Evolutionary conservation across 2,113 vertebrate genomes (phyloP).

Genomic region (Oreochromis spilurus): DNA sequence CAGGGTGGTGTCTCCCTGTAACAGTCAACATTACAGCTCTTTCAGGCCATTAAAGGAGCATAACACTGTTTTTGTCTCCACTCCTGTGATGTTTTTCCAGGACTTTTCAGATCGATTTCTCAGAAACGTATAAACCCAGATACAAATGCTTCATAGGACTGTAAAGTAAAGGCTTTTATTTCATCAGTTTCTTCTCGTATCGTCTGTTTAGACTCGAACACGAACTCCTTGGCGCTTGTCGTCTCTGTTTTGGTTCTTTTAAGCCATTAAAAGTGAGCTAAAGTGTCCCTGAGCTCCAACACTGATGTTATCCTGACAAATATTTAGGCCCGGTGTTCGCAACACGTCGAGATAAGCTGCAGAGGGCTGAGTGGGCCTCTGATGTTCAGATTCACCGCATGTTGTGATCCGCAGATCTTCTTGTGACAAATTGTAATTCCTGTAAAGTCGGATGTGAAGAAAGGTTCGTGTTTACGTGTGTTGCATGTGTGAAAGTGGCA

Average conservation of each 20-base stretch:
- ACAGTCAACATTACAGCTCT: background rate
- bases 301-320: background rate
- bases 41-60: background rate
- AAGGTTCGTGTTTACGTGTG: rapidly evolving
- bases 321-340: background rate
- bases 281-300: background rate
- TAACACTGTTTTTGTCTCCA: background rate
- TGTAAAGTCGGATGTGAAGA: background rate
- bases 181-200: background rate
- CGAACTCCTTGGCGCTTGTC: background rate
- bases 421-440: background rate
- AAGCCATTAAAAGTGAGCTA: background rate
- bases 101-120: background rate
- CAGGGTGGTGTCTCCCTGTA: background rate
- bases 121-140: background rate
- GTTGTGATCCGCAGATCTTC: background rate
- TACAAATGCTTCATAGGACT: background rate
- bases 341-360: background rate
- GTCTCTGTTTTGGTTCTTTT: background rate
- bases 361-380: background rate
- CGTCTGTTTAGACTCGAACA: background rate
- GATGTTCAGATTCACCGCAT: background rate
- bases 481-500: background rate
- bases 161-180: background rate
- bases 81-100: background rate